Percentiles rank a stretch among this genome's conserved stretches.
These are phyloP conservation scores for Cavia porcellus DNA, from an alignment of 2,113 vertebrate genomes.

Conservation along the genomic window DNA sequence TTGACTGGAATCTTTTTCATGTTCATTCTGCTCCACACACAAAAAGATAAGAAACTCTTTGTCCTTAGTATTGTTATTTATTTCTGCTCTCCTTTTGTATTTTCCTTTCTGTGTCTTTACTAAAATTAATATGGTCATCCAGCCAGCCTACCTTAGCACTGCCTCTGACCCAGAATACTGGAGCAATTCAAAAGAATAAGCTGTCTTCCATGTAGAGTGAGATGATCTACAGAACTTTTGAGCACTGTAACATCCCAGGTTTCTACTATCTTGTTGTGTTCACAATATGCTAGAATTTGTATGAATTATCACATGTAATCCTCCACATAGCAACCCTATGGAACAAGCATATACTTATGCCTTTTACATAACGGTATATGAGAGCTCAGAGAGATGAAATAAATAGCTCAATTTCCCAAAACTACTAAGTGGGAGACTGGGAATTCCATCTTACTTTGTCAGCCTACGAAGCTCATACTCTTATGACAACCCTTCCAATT, in stretches of 20 bases:
- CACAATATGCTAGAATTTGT: background rate
- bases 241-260: background rate
- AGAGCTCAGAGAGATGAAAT: background rate
- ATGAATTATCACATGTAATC: constrained; percentile 18
- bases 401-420: constrained; percentile 7
- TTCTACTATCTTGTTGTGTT: background rate
- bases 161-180: background rate
- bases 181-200: background rate
- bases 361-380: background rate
- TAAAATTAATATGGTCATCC: background rate
- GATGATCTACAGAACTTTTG: background rate
- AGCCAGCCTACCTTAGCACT: background rate
- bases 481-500: background rate
- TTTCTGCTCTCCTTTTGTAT: background rate
- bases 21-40: background rate
- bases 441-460: background rate
- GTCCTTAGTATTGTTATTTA: background rate
- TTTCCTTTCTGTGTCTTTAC: background rate
- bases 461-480: background rate
- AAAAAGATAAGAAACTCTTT: background rate
- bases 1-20: constrained; percentile 34
- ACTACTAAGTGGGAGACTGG: background rate
- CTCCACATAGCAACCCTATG: background rate
- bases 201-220: background rate
- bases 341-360: background rate